Percentiles rank a stretch among this genome's conserved stretches.
Evolutionary conservation across 2,113 vertebrate genomes (phyloP).

Genomic region (Siniperca knerii): DNA sequence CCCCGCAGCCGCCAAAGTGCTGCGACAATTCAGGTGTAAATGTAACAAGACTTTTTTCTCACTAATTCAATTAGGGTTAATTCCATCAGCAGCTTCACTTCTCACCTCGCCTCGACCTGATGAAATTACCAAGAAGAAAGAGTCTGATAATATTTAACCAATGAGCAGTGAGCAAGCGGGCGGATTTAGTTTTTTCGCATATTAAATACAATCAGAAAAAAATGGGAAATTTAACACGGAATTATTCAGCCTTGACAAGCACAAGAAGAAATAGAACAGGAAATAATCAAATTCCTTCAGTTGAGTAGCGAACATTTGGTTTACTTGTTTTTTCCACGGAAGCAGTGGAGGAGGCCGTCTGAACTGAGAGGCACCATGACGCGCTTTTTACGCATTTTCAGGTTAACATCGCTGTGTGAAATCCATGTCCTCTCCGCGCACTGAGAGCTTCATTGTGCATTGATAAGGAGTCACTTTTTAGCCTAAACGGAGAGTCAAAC

Average conservation of each 20-base stretch:
- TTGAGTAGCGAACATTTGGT: background rate
- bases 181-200: background rate
- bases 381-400: constrained; percentile 82
- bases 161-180: background rate
- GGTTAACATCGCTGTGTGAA: constrained; percentile 80
- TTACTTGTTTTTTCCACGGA: constrained; percentile 43
- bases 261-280: background rate
- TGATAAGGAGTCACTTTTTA: constrained; percentile 69
- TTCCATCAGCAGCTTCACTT: constrained; percentile 66
- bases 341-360: constrained; percentile 54
- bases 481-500: constrained; percentile 20
- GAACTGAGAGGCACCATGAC: constrained; percentile 72
- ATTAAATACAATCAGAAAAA: background rate
- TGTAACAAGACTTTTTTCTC: constrained; percentile 20
- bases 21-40: constrained; percentile 53
- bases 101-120: constrained; percentile 66
- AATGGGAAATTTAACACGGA: background rate
- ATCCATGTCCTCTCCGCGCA: constrained; percentile 70
- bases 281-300: background rate
- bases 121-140: constrained; percentile 71
- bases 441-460: constrained; percentile 83
- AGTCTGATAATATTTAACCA: constrained; percentile 70
- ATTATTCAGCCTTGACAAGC: background rate
- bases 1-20: constrained; percentile 15
- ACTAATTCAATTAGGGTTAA: constrained; percentile 75